A percentile compares a stretch with the other conserved stretches of the same genome.
These are phyloP conservation scores for Pardosa pseudoannulata DNA, from an alignment of 2,888 invertebrate genomes.

Conservation along the genomic window DNA sequence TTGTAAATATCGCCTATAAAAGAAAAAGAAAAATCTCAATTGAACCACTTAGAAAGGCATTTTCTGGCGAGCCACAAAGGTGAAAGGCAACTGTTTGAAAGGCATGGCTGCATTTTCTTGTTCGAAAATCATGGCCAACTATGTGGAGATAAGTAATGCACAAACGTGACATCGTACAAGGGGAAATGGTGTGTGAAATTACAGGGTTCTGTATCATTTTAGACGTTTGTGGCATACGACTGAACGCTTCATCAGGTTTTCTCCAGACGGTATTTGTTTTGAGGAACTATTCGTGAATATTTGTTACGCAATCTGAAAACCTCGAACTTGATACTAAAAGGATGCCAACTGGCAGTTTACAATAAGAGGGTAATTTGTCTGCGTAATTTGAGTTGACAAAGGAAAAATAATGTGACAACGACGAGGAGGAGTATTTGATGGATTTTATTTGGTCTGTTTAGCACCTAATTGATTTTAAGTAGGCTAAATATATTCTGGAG, in stretches of 20 bases:
- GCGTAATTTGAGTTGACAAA: no score
- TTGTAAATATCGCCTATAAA: background rate
- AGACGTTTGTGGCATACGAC: slow-evolving; percentile 7
- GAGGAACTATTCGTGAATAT: background rate
- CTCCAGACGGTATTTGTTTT: background rate
- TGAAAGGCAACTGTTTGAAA: no score
- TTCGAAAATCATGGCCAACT: slow-evolving; percentile 21
- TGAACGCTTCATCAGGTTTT: background rate
- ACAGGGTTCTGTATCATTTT: slow-evolving; percentile 16
- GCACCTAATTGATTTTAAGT: no score
- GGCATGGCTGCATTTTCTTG: background rate
- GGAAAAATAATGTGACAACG: no score
- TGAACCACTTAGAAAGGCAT: background rate
- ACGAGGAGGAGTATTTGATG: no score
- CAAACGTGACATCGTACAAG: slow-evolving; percentile 8
- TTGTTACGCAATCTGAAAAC: background rate
- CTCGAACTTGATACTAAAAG: background rate
- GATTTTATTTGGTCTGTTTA: no score
- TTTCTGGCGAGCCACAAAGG: background rate
- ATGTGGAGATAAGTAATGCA: background rate
- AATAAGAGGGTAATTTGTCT: no score
- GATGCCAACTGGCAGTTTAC: background rate
- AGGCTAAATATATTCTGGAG: no score
- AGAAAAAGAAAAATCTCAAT: background rate
- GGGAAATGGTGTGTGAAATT: slow-evolving; percentile 17